Conservation (phyloP, 1,140 invertebrate genomes). For the Danaus melanippus region DNA sequence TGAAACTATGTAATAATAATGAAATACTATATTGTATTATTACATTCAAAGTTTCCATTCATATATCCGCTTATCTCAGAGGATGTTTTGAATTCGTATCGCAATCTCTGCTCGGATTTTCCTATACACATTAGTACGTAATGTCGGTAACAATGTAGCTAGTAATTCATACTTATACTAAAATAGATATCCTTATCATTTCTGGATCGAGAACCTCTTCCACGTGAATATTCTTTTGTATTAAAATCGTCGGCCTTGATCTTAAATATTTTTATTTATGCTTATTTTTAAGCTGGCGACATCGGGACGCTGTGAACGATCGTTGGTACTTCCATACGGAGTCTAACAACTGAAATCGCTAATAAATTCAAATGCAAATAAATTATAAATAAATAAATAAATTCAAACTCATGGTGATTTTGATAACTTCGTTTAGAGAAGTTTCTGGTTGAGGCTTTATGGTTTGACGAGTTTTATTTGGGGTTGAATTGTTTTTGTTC, state of each 20-base stretch:
- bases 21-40: too few relatives aligned
- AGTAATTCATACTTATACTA: conserved; percentile 33
- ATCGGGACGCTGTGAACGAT: too few relatives aligned
- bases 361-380: too few relatives aligned
- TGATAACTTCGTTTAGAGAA: too few relatives aligned
- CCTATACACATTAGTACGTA: background rate
- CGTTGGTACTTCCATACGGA: too few relatives aligned
- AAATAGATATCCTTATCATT: conserved; percentile 29
- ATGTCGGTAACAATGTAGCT: conserved; percentile 25
- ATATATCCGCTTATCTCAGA: background rate
- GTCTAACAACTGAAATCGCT: too few relatives aligned
- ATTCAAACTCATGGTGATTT: too few relatives aligned
- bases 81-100: background rate
- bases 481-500: too few relatives aligned
- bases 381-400: too few relatives aligned
- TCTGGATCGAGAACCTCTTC: conserved; percentile 29
- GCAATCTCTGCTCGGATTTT: conserved; percentile 6
- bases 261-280: conserved; percentile 31
- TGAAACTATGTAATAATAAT: too few relatives aligned
- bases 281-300: conserved; percentile 9
- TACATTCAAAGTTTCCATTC: conserved; percentile 3
- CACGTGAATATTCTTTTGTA: conserved; percentile 43
- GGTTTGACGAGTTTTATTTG: too few relatives aligned
- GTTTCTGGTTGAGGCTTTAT: too few relatives aligned
- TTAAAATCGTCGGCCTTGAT: conserved; percentile 40